These are phyloP conservation scores for Dolichotis patagonum DNA, from an alignment of 2,113 vertebrate genomes.

Conservation along the genomic window DNA sequence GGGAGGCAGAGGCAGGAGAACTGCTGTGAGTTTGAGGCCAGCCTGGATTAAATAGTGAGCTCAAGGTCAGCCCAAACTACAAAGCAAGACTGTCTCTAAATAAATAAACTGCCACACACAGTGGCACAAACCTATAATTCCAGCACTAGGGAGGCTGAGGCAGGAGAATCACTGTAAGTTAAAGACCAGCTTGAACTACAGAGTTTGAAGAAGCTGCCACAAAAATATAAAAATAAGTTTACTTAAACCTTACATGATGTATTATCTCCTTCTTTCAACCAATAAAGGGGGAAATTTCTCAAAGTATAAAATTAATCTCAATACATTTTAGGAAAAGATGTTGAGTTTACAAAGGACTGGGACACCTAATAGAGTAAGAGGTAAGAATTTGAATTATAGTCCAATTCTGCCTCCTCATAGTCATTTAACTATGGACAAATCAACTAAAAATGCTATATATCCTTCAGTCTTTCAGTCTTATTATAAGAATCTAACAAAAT, in stretches of 20 bases:
- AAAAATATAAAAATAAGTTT: background rate
- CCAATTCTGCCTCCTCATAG: slow-evolving; percentile 35
- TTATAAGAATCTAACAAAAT: slow-evolving; percentile 43
- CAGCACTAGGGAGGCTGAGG: background rate
- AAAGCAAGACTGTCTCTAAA: background rate
- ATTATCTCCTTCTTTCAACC: slow-evolving; percentile 33
- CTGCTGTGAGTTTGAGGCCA: background rate
- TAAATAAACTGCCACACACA: background rate
- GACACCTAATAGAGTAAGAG: background rate
- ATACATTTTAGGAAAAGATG: background rate
- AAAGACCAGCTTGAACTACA: background rate
- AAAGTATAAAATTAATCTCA: slow-evolving; percentile 29
- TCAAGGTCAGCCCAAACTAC: background rate
- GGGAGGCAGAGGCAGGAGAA: background rate
- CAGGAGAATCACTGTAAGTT: background rate
- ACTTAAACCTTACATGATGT: slow-evolving; percentile 27
- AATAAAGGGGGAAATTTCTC: slow-evolving; percentile 1
- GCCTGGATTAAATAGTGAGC: background rate
- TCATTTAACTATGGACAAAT: slow-evolving; percentile 34
- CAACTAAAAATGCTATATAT: background rate
- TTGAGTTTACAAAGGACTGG: slow-evolving; percentile 54
- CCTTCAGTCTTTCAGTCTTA: slow-evolving; percentile 29
- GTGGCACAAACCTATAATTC: background rate
- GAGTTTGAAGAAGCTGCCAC: background rate
- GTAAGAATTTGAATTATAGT: slow-evolving; percentile 36